phyloP scores from a whole-genome alignment of 2,888 invertebrate genomes.

The Hypselothyrea guttata region DNA sequence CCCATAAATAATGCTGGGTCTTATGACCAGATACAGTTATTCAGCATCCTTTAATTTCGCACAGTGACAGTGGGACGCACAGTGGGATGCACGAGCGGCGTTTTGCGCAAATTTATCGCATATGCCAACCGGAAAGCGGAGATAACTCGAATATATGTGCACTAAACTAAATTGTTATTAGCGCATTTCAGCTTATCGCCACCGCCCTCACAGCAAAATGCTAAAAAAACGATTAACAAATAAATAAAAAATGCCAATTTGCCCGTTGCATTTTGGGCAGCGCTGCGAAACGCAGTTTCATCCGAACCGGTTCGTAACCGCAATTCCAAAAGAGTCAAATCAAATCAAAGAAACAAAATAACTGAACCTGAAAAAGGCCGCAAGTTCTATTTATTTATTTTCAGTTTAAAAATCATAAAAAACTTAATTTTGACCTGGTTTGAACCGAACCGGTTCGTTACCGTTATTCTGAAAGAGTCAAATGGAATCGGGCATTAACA shows the following conservation, averaged over 20 bases:
- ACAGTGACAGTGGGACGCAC: constrained; percentile 35
- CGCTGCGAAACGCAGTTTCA: no score
- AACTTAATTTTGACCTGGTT: no score
- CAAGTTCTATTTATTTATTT: no score
- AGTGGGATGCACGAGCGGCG: no score
- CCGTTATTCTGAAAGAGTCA: no score
- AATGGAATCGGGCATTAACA: no score
- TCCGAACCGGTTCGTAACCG: no score
- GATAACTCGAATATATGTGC: constrained; percentile 20
- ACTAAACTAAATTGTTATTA: constrained; percentile 11
- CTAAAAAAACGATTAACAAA: constrained; percentile 1
- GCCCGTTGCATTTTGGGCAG: constrained; percentile 13
- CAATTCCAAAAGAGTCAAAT: no score
- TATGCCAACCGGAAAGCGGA: constrained; percentile 34
- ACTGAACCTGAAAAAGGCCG: no score
- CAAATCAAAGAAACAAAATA: no score
- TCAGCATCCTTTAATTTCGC: constrained; percentile 36
- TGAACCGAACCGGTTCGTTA: no score
- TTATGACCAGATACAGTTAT: neutral
- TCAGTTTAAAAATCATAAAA: no score
- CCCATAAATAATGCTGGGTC: constrained; percentile 2
- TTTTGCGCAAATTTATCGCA: constrained; percentile 35
- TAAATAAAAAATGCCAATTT: neutral
- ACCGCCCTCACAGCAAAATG: constrained; percentile 31
- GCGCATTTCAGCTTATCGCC: constrained; percentile 35